A percentile compares a stretch with the other conserved stretches of the same genome.
Conservation (phyloP, 2,888 invertebrate species). For the Sphaeridia pumilis region DNA sequence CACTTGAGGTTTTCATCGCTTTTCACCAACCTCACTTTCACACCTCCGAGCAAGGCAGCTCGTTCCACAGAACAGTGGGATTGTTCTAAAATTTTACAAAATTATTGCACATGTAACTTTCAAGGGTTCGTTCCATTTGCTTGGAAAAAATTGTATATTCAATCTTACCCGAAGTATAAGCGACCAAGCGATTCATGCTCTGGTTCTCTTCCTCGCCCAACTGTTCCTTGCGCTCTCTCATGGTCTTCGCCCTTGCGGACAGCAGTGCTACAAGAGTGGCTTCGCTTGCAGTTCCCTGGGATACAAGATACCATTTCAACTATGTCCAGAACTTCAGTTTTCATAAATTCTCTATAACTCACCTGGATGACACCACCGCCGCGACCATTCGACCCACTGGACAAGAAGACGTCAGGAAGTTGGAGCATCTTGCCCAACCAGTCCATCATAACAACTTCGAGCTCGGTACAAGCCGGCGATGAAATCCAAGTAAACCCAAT, state of each 20-base stretch:
- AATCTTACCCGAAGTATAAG: constrained; percentile 64
- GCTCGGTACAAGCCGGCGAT: constrained; percentile 88
- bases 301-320: too few relatives aligned
- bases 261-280: constrained; percentile 82
- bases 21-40: constrained; percentile 59
- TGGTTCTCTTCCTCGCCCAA: constrained; percentile 57
- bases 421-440: constrained; percentile 91
- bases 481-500: constrained; percentile 96
- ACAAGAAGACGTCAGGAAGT: constrained; percentile 71
- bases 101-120: too few relatives aligned
- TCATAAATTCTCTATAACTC: too few relatives aligned
- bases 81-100: too few relatives aligned
- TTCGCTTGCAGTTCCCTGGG: constrained; percentile 91
- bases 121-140: background rate
- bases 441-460: constrained; percentile 89
- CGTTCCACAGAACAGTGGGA: constrained; percentile 90
- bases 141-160: background rate
- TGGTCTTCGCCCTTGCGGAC: constrained; percentile 69
- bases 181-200: constrained; percentile 67
- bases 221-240: constrained; percentile 59
- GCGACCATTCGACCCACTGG: constrained; percentile 57
- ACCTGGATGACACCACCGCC: constrained; percentile 73
- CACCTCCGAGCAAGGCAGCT: constrained; percentile 79
- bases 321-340: too few relatives aligned
- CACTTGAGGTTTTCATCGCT: constrained; percentile 61